Conservation (phyloP, 2,888 invertebrate species). For the Ornithoptera priamus region DNA sequence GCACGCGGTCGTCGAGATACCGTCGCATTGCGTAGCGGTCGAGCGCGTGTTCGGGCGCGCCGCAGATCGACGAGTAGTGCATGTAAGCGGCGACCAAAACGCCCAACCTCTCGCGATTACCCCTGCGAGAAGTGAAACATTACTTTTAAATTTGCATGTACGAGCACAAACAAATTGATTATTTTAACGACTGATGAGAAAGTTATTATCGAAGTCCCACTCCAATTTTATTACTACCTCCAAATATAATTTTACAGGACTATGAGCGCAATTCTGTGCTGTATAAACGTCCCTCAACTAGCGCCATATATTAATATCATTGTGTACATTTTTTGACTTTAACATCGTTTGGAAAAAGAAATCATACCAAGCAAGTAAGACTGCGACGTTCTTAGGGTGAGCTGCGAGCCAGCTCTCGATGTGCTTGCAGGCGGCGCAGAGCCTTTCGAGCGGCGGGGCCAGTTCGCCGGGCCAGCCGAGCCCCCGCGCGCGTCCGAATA, state of each 20-base stretch:
- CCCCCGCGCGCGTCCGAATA: conserved; percentile 85
- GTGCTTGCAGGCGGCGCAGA: conserved; percentile 95
- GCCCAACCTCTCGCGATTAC: conserved; percentile 91
- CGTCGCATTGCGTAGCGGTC: conserved; percentile 96
- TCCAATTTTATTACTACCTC: too few relatives aligned
- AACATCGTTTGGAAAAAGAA: too few relatives aligned
- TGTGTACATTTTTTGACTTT: too few relatives aligned
- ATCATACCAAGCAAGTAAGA: conserved; percentile 89
- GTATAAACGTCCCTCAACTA: too few relatives aligned
- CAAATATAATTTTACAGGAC: too few relatives aligned
- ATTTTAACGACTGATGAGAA: background rate
- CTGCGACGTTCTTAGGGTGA: conserved; percentile 91
- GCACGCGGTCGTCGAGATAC: conserved; percentile 86
- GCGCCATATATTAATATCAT: too few relatives aligned
- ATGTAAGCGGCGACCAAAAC: conserved; percentile 95
- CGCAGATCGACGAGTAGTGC: conserved; percentile 96
- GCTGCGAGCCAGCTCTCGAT: conserved; percentile 95
- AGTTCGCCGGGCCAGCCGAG: conserved; percentile 92
- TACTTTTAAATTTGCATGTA: background rate
- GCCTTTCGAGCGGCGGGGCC: conserved; percentile 92
- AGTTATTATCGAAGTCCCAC: too few relatives aligned
- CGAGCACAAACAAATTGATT: background rate
- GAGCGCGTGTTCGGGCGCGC: conserved; percentile 89
- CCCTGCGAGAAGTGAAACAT: conserved; percentile 74
- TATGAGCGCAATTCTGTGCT: too few relatives aligned